Conservation (phyloP, 2,113 vertebrate genomes). For the Dicentrarchus labrax region DNA sequence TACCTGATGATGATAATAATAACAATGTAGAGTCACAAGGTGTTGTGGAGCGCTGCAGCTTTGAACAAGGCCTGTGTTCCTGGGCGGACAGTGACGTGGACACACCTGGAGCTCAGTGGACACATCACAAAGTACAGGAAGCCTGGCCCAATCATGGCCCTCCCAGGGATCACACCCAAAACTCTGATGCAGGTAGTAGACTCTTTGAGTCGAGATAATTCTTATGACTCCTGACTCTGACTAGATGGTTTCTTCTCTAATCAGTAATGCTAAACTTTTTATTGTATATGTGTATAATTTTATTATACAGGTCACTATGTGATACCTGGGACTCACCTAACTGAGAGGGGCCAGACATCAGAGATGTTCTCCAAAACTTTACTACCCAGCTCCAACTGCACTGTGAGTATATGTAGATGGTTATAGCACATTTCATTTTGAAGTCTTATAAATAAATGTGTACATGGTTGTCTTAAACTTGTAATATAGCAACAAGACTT, state of each 20-base stretch:
- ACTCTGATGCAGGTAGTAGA: conserved; percentile 79
- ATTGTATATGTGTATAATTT: neutral
- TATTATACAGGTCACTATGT: conserved; percentile 77
- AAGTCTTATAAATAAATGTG: neutral
- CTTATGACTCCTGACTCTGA: too few relatives aligned
- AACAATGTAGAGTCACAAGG: conserved; percentile 63
- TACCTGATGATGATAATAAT: neutral
- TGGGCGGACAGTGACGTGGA: conserved; percentile 73
- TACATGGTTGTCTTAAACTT: too few relatives aligned
- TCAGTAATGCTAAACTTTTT: neutral
- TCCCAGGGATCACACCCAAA: conserved; percentile 82
- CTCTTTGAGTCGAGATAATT: neutral
- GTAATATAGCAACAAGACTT: too few relatives aligned
- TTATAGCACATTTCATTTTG: neutral
- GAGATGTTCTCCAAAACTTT: conserved; percentile 82
- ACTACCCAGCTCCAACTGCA: conserved; percentile 79
- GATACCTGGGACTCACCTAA: conserved; percentile 61
- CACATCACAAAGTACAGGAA: conserved; percentile 50
- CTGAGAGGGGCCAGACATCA: conserved; percentile 50
- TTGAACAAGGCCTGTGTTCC: conserved; percentile 81
- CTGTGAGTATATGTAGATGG: conserved; percentile 65
- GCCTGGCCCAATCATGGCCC: conserved; percentile 74
- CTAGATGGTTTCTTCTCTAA: neutral
- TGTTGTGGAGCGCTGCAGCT: conserved; percentile 78
- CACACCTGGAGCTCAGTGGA: conserved; percentile 71